Evolutionary conservation across 2,888 invertebrate species (phyloP).

Genomic region (Noctuana brunneofusca): DNA sequence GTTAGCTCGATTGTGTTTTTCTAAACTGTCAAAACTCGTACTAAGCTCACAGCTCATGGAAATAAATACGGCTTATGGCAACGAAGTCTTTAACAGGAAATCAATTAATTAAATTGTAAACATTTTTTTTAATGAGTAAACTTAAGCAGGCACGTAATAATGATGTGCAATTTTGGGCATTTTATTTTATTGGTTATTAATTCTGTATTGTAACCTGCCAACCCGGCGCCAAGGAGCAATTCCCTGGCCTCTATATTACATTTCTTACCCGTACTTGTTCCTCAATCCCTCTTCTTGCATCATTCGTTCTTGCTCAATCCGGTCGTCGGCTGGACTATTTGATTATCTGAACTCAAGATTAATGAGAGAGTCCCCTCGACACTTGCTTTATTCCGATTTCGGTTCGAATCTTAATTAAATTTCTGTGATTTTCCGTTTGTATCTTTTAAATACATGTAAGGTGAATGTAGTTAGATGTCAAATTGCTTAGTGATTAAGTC

Average conservation of each 20-base stretch:
- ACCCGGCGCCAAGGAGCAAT: slow-evolving; percentile 21
- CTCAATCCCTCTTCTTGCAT: slow-evolving; percentile 16
- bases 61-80: no score
- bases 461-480: background rate
- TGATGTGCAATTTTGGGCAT: no score
- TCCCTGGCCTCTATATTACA: slow-evolving; percentile 24
- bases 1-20: no score
- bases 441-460: background rate
- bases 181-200: no score
- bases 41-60: no score
- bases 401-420: slow-evolving; percentile 20
- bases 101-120: no score
- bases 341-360: slow-evolving; percentile 64
- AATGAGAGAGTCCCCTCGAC: slow-evolving; percentile 48
- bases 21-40: no score
- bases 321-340: slow-evolving; percentile 42
- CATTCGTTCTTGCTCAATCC: slow-evolving; percentile 38
- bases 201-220: no score
- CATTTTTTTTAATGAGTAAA: no score
- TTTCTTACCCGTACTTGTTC: slow-evolving; percentile 14
- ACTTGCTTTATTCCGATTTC: slow-evolving; percentile 22
- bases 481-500: no score
- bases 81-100: no score
- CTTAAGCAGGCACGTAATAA: no score
- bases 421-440: background rate